Evolutionary conservation across 2,113 vertebrate species (phyloP).

Genomic region (Polyodon spathula): DNA sequence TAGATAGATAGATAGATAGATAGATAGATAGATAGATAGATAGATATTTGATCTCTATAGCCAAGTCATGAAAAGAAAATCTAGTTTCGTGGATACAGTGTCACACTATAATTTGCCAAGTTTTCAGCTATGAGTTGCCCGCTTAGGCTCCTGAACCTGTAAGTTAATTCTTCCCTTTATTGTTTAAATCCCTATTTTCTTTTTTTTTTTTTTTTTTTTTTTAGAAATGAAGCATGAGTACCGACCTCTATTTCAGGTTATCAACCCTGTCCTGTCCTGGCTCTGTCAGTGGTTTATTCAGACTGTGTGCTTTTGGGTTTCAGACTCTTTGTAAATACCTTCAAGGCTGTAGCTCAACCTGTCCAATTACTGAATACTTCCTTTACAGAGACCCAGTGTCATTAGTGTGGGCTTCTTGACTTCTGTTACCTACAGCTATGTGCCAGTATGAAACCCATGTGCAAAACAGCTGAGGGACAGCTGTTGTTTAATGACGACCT

Average conservation of each 20-base stretch:
- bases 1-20: no score
- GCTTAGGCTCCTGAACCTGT: no score
- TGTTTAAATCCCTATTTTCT: no score
- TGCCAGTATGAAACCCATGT: slow-evolving; percentile 29
- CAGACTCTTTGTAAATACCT: slow-evolving; percentile 36
- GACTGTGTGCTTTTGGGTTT: slow-evolving; percentile 30
- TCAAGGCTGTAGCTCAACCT: slow-evolving; percentile 20
- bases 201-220: background rate
- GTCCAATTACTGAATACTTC: slow-evolving; percentile 29
- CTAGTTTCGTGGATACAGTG: no score
- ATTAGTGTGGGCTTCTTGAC: slow-evolving; percentile 24
- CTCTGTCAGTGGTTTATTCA: slow-evolving; percentile 23
- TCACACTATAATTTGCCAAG: no score
- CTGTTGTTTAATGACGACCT: slow-evolving; percentile 9
- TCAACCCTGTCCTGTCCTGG: slow-evolving; percentile 35
- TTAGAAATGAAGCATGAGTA: slow-evolving; percentile 8
- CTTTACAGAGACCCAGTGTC: slow-evolving; percentile 30
- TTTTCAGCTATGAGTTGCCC: no score
- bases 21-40: no score
- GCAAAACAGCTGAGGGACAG: slow-evolving; percentile 24
- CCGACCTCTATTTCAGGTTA: slow-evolving; percentile 45
- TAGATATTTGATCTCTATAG: no score
- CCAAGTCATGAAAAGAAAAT: no score
- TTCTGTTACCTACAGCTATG: slow-evolving; percentile 12
- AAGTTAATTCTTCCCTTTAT: no score